Base-by-base conservation (phyloP, 2,888 invertebrate genomes). In the Chydorus sphaericus region DNA sequence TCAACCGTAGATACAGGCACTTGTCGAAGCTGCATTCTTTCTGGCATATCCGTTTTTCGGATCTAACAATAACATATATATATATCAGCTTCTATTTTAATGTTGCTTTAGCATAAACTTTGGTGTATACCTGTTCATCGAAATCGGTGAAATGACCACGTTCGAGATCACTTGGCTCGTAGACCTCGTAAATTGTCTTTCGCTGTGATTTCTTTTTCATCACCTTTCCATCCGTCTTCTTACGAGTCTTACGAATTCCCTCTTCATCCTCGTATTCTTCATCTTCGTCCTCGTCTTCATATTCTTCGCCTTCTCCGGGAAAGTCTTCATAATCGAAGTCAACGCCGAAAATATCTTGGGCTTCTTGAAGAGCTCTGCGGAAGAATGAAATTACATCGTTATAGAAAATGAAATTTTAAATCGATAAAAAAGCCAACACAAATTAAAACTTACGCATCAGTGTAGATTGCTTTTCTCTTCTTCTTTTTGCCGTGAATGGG, bases 291-390 rank as follows among this genome's bases (percentile, higher is more conserved):
- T 86, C 85, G 55, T 84, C 83, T 64, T 89, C 85, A 59, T 86
- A 86, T 61, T 89, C 89, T 55, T 88, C 86, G 6, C 83, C 88
- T 66, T 86, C 87, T 66, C 87, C 87, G 55, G 83, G 82, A 70
- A 91, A 87, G 62, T 91, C 90, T 58, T 89, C 89, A 66, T 85
- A 91, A 66, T 91, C 94, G 71, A 97, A 96, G 69, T 97, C 97
- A n/a, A 96, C 93, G 29, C 97, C 98, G 68, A 98, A 98, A 62
- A 97, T 93, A 68, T 98, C 97, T 70, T 96, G 94, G 55, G 97
- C 98, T 70, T 97, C 92, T 79, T 96, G 94, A 18, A 96, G 73
- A 0, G 89, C 88, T 11, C 82, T 87, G 67, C 29, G 11, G 7
- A 33, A 28, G 23, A 44, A n/a, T n/a, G n/a, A n/a, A n/a, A n/a